Conservation (phyloP, 1,140 invertebrate species). For the Luehdorfia chinensis region DNA sequence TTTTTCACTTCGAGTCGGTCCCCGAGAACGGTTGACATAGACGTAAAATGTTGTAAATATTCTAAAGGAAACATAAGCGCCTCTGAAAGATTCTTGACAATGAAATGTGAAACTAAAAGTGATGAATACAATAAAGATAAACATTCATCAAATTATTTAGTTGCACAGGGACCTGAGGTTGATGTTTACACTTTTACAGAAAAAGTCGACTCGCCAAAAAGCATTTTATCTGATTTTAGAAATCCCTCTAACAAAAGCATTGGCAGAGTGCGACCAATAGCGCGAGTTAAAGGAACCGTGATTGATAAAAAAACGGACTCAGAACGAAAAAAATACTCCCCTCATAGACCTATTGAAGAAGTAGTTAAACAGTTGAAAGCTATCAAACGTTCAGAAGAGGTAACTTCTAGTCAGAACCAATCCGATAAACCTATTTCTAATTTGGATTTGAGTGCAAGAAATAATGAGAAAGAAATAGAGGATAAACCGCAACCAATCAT, state of each 20-base stretch:
- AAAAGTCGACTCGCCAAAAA: slow-evolving; percentile 71
- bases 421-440: slow-evolving; percentile 22
- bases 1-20: slow-evolving; percentile 67
- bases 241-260: slow-evolving; percentile 64
- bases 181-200: slow-evolving; percentile 72
- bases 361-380: slow-evolving; percentile 69
- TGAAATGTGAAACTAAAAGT: slow-evolving; percentile 60
- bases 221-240: slow-evolving; percentile 64
- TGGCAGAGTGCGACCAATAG: slow-evolving; percentile 69
- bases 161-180: slow-evolving; percentile 63
- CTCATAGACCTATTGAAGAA: slow-evolving; percentile 70
- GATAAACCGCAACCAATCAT: slow-evolving; percentile 62
- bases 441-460: slow-evolving; percentile 23
- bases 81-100: slow-evolving; percentile 62
- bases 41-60: slow-evolving; percentile 68
- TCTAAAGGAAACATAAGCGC: slow-evolving; percentile 65
- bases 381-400: slow-evolving; percentile 59
- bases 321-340: slow-evolving; percentile 70
- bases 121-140: slow-evolving; percentile 60
- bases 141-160: slow-evolving; percentile 41
- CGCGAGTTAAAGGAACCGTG: slow-evolving; percentile 73
- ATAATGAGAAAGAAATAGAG: slow-evolving; percentile 34
- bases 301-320: slow-evolving; percentile 69
- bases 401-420: slow-evolving; percentile 28
- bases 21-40: slow-evolving; percentile 64